Base-by-base conservation (phyloP, 2,113 vertebrate genomes). In the Gopherus flavomarginatus region DNA sequence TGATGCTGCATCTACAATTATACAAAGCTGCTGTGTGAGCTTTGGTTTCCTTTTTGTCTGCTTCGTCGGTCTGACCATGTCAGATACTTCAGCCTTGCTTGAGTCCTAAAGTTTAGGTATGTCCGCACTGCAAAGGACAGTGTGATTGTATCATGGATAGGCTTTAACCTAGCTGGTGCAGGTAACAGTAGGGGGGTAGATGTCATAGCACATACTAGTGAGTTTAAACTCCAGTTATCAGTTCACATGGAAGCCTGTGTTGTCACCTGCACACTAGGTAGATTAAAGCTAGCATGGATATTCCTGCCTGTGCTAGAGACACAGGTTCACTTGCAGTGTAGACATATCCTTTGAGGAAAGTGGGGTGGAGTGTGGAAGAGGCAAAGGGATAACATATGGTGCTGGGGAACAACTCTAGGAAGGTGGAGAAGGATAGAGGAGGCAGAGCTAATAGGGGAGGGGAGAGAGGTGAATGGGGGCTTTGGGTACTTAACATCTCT, bases 191-290 rank as follows among this genome's bases (percentile, higher is more conserved):
- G 35, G 17, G 2, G 35, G 35, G 62, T 72, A 72, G 65, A 38
- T 72, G n/a, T 38, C 19, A 38, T 72, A 38, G 35, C n/a, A 11
- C 47, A 49, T 38, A 9, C 35, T 38, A 19, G 62, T 65, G 62
- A 35, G 16, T 69, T 69, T 69, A n/a, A 69, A n/a, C 62, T 69
- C 62, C 10, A 7, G 31, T 69, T 69, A 35, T 7, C 8, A 21
- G 35, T 69, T 69, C 35, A 9, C 10, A 3, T 69, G 62, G 17
- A 69, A 69, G 17, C 35, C 62, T 69, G 35, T n/a, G 3, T 17
- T 5, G 31, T 16, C 7, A 0, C 0, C 27, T 8, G 1, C 72
- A 0, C 13, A 0, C 27, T 17, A 35, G 59, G 31, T 65, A 65
- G 31, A 65, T 17, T 13, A 65, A 8, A 35, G 29, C 31, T 65